Percentiles rank a stretch among this genome's conserved stretches.
Evolutionary conservation across 2,113 vertebrate species (phyloP).

Genomic region (Bagarius yarrelli): DNA sequence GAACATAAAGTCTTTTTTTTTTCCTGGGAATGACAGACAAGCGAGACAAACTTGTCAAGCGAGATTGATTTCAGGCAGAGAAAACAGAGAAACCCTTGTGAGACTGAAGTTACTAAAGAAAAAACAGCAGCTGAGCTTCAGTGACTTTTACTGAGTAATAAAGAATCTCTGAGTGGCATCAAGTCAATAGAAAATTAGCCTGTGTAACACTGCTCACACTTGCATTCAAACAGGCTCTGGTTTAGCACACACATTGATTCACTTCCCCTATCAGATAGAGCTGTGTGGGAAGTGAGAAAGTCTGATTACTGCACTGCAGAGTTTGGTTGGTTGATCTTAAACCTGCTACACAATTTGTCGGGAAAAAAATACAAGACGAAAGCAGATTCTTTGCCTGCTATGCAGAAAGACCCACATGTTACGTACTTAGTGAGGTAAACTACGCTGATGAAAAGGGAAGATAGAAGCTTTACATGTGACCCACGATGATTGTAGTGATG

Average conservation of each 20-base stretch:
- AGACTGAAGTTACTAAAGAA: conserved; percentile 42
- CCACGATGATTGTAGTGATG: conserved; percentile 11
- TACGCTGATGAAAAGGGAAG: conserved; percentile 16
- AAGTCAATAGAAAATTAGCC: conserved; percentile 51
- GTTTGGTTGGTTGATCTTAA: background rate
- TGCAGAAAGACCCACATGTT: conserved; percentile 7
- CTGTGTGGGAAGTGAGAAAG: conserved; percentile 24
- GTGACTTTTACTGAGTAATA: conserved; percentile 54
- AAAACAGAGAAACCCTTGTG: background rate
- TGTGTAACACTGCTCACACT: background rate
- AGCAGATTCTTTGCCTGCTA: conserved; percentile 10
- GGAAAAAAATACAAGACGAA: background rate
- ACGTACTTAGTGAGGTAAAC: conserved; percentile 20
- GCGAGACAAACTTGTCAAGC: conserved; percentile 1
- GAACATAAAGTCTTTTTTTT: conserved; percentile 31
- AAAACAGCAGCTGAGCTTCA: conserved; percentile 41
- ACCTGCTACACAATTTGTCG: background rate
- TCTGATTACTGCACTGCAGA: conserved; percentile 8
- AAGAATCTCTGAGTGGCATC: conserved; percentile 42
- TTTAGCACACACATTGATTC: conserved; percentile 9
- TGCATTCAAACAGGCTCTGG: background rate
- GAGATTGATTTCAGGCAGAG: conserved; percentile 9
- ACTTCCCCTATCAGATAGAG: background rate
- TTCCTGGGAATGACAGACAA: conserved; percentile 18
- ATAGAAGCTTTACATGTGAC: conserved; percentile 10